Evolutionary conservation across 2,888 invertebrate genomes (phyloP), one percentile per base, ranked within the genome.

Genomic region (Metacarcinus magister): DNA sequence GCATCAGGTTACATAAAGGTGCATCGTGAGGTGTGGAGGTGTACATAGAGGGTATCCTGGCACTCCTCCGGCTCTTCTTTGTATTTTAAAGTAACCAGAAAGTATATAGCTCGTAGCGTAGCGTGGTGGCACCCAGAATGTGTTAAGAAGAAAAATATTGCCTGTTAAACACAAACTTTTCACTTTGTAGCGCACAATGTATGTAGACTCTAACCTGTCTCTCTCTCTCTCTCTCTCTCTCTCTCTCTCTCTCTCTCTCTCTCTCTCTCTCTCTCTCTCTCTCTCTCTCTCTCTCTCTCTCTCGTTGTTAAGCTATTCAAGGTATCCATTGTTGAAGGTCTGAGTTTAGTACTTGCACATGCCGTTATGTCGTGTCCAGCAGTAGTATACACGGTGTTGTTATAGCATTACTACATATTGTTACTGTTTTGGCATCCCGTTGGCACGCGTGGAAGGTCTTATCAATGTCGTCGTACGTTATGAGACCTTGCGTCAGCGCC

Each of bases 211-310:
- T 67, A 39, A 39, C 39, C 60, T 67, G 16, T 8, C 60, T 67
- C 60, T 67, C 60, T 28, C 75, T 75, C 75, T 75, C 19, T 39
- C 91, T 39, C 91, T 91, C 39, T 43, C 39, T 91, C 39, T 91
- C 46, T 44, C 39, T 91, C 91, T 91, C 44, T 44, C 91, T 91
- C 91, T 91, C 91, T 91, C 39, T 91, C 91, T 91, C 32, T 91
- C 91, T 91, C 32, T 39, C 91, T 44, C 32, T 91, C 91, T 91
- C 32, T 43, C 39, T 90, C 90, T 39, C 39, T 91, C 90, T 91
- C 90, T 91, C 90, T 91, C 90, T 39, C 32, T 91, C 90, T 44
- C 32, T 44, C 90, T 39, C 44, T 91, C 90, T 91, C 90, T 39
- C 90, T 23, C 5, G 4, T 0, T n/a, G n/a, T n/a, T 23, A 75